Percentiles rank a stretch among this genome's conserved stretches.
Evolutionary conservation across 2,113 vertebrate genomes (phyloP).

Genomic region (Lichenostomus cassidix): DNA sequence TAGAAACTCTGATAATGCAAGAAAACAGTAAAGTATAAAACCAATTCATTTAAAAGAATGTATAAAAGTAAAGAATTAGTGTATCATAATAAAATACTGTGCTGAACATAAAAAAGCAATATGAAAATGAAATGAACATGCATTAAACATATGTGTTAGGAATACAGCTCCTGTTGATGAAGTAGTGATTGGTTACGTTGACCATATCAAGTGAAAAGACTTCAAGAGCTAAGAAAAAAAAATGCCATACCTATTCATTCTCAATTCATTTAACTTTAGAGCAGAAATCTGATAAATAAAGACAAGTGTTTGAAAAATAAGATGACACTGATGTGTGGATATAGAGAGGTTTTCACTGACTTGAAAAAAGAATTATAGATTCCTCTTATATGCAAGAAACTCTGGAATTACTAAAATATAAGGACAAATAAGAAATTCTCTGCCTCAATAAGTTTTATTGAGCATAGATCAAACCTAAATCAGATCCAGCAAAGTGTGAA

Average conservation of each 20-base stretch:
- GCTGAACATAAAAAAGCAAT: background rate
- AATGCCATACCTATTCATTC: rapidly evolving
- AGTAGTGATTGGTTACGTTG: background rate
- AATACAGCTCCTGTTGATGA: background rate
- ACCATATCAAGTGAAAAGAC: background rate
- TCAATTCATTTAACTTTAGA: background rate
- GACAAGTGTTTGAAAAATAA: background rate
- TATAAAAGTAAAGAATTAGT: background rate
- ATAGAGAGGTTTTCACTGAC: background rate
- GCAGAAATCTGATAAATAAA: background rate
- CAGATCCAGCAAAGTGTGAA: background rate
- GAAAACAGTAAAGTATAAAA: background rate
- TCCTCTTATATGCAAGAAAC: background rate
- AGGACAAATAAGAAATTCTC: background rate
- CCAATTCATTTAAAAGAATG: background rate
- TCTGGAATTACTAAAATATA: background rate
- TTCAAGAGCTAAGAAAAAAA: background rate
- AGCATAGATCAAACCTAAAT: background rate
- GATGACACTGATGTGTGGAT: background rate
- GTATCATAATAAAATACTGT: background rate
- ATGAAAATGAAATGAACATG: background rate
- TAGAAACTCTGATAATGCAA: background rate
- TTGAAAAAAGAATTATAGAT: background rate
- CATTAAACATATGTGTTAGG: background rate
- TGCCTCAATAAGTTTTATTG: background rate